Percentiles rank a stretch among this genome's conserved stretches.
Evolutionary conservation across 2,113 vertebrate species (phyloP).

Genomic region (Pundamilia nyererei): DNA sequence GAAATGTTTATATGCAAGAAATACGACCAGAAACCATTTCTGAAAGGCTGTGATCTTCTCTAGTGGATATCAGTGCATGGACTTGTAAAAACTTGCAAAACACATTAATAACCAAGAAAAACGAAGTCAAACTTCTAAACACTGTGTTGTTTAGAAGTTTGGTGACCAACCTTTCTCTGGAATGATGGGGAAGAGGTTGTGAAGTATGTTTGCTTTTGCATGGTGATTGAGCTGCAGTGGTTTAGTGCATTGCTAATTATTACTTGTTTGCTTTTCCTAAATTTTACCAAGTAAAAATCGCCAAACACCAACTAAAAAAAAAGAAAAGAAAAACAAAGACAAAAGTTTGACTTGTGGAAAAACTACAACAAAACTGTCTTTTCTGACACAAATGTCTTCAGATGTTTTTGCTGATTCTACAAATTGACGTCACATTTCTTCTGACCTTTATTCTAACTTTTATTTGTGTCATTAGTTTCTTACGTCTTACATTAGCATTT

Average conservation of each 20-base stretch:
- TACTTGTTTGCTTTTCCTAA: neutral
- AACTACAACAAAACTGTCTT: neutral
- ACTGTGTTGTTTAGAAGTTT: neutral
- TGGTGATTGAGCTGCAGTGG: neutral
- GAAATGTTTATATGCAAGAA: neutral
- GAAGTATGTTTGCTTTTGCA: neutral
- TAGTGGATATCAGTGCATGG: neutral
- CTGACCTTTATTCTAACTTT: neutral
- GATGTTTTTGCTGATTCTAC: neutral
- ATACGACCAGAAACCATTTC: neutral
- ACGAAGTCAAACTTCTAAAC: neutral
- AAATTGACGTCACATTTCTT: neutral
- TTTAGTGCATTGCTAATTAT: neutral
- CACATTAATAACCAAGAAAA: neutral
- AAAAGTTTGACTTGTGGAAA: neutral
- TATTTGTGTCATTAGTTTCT: neutral
- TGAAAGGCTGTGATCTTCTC: neutral
- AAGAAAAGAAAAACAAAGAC: accelerated
- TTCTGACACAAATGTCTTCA: neutral
- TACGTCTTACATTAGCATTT: neutral
- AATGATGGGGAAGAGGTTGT: neutral
- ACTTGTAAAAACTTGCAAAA: neutral
- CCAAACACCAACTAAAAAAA: neutral
- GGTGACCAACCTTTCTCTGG: neutral
- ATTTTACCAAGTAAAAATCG: neutral